Base-by-base conservation (phyloP, 2,113 vertebrate genomes). In the Bungarus multicinctus region DNA sequence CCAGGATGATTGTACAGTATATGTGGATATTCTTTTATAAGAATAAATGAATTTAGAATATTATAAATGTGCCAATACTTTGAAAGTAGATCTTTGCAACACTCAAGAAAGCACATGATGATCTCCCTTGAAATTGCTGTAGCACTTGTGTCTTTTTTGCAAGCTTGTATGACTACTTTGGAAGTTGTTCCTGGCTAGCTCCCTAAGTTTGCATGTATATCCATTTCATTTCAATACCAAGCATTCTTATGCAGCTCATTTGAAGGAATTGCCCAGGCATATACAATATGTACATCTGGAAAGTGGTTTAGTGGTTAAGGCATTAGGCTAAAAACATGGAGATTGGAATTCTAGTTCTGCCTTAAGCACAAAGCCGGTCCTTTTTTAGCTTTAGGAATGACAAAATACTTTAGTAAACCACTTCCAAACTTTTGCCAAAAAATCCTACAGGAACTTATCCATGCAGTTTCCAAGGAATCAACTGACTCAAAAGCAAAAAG, bases 1-100 rank as follows among this genome's bases (percentile, higher is more conserved):
- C 92, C 96, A 34, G 94, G 89, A 74, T 20, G 30, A 30, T n/a
- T n/a, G 27, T 93, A 93, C 81, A 64, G 0, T 93, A n/a, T n/a
- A 14, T 88, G 8, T 55, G 69, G n/a, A 39, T 55, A 43, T n/a
- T n/a, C 60, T 64, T 64, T 85, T 81, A 23, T 64, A 20, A 50
- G 25, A 23, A 89, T 52, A 91, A 34, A 55, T 55, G 53, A 34
- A 74, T 74, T 74, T 34, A 74, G 5, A 74, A 39, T 74, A 39
- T 74, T 74, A 74, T 14, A n/a, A 34, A 34, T 39, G n/a, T 74
- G n/a, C 5, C n/a, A 34, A 74, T 39, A 7, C 53, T 89, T 55
- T 89, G 34, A 89, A 57, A 89, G 47, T 53, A 30, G 50, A 18
- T 16, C 12, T 27, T 53, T 20, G 7, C 50, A 87, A 53, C 30